Base-by-base conservation (phyloP, 2,113 vertebrate genomes). In the Mormyrus iriodes region DNA sequence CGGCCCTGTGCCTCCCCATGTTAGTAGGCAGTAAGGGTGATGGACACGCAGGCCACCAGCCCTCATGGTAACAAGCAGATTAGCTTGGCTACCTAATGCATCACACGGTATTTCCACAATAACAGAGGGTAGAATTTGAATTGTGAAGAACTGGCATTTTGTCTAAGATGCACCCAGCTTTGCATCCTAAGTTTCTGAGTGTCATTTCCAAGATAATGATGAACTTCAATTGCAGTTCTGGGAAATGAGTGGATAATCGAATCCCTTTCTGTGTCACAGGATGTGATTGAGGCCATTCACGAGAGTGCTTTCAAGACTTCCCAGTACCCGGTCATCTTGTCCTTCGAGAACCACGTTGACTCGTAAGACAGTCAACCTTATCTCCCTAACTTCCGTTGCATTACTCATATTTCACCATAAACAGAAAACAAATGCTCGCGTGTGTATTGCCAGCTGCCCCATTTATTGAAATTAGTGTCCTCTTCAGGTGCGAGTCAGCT, bases 291-390 rank as follows among this genome's bases (percentile, higher is more conserved):
- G 91, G 98, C 98, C 85, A 99, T 99, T 49, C 97, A 97, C 53
- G 99, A 99, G 94, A 98, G 98, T 48, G 98, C 99, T 88, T 99
- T 99, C 93, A 99, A 99, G 95, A 99, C 97, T 0, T 99, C 99
- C 24, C 96, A 95, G 0, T 99, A 97, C 88, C 99, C 99, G 0
- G 91, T 99, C 52, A 95, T 99, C 93, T 95, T 99, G 92, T 99
- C 99, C 7, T 99, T 99, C 1, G 99, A 99, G 94, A 99, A 99
- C 93, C 99, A 99, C 0, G 98, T 99, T 79, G 98, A 99, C 94
- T 98, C 98, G 99, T 99, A 95, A 96, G 97, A 96, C 92, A 76
- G 89, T 79, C 21, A 8, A 55, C 35, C 65, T 44, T 53, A 12
- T 76, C 31, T 58, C 27, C 48, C 10, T 52, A 24, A 0, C 13